phyloP scores from a whole-genome alignment of 2,888 invertebrate species.

The Pammene aurita region DNA sequence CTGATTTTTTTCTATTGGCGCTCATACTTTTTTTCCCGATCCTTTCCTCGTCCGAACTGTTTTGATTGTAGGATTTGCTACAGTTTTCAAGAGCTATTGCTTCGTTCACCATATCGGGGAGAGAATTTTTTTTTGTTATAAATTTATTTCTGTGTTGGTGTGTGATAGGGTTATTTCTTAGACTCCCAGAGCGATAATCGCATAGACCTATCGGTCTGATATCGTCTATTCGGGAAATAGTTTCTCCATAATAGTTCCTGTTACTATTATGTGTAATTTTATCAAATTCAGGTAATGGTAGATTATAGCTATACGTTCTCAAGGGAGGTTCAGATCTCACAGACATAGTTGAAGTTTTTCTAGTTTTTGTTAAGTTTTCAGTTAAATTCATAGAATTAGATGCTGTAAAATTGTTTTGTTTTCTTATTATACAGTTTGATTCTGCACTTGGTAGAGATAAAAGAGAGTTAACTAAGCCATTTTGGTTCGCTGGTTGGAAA shows the following conservation, averaged over 20 bases:
- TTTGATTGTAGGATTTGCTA: slow-evolving; percentile 69
- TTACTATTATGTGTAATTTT: slow-evolving; percentile 55
- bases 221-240: slow-evolving; percentile 63
- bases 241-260: slow-evolving; percentile 61
- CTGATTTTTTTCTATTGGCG: slow-evolving; percentile 57
- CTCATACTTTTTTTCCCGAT: slow-evolving; percentile 59
- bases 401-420: slow-evolving; percentile 71
- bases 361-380: slow-evolving; percentile 60
- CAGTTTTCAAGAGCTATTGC: slow-evolving; percentile 83
- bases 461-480: slow-evolving; percentile 64
- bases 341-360: slow-evolving; percentile 66
- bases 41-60: slow-evolving; percentile 75
- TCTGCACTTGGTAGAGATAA: slow-evolving; percentile 64
- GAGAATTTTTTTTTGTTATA: slow-evolving; percentile 64
- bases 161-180: slow-evolving; percentile 54
- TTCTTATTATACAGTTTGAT: slow-evolving; percentile 60
- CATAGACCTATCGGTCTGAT: slow-evolving; percentile 64
- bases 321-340: slow-evolving; percentile 75
- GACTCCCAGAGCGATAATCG: slow-evolving; percentile 58
- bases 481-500: slow-evolving; percentile 56
- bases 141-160: slow-evolving; percentile 57
- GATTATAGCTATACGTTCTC: slow-evolving; percentile 72
- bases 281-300: slow-evolving; percentile 72
- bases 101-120: slow-evolving; percentile 87
- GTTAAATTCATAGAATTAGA: slow-evolving; percentile 57